phyloP scores from a whole-genome alignment of 1,140 invertebrate species.

The Monochamus saltuarius region DNA sequence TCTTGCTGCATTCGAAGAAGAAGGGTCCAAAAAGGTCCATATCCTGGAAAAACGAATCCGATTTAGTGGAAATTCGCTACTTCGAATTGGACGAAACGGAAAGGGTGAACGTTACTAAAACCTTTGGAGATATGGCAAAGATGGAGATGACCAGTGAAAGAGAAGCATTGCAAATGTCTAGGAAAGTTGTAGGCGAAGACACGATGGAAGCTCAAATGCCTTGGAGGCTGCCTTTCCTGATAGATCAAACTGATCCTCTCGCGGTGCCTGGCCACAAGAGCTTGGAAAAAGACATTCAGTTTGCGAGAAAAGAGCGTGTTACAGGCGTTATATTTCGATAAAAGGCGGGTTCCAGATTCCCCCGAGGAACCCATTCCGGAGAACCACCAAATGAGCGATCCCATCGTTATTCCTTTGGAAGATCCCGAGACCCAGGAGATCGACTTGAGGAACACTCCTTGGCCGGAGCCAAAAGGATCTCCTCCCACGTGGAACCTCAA shows the following conservation, averaged over 20 bases:
- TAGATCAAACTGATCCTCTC: conserved; percentile 65
- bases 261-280: conserved; percentile 77
- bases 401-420: conserved; percentile 82
- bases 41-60: conserved; percentile 76
- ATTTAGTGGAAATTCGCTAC: conserved; percentile 79
- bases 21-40: conserved; percentile 80
- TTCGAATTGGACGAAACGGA: conserved; percentile 94
- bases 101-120: conserved; percentile 90
- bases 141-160: conserved; percentile 84
- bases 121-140: conserved; percentile 89
- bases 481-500: conserved; percentile 48
- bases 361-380: conserved; percentile 84
- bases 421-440: conserved; percentile 78
- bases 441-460: conserved; percentile 70
- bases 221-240: conserved; percentile 69
- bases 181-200: conserved; percentile 75
- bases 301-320: conserved; percentile 82
- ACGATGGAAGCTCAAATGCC: conserved; percentile 74
- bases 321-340: conserved; percentile 83
- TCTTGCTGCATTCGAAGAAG: conserved; percentile 51
- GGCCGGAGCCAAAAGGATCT: conserved; percentile 77
- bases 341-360: conserved; percentile 82
- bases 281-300: conserved; percentile 82
- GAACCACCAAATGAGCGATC: conserved; percentile 71
- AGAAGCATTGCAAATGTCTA: conserved; percentile 70